Percentiles rank a stretch among this genome's conserved stretches.
These are phyloP conservation scores for Sebastes fasciatus DNA, from an alignment of 2,113 vertebrate species.

Conservation along the genomic window DNA sequence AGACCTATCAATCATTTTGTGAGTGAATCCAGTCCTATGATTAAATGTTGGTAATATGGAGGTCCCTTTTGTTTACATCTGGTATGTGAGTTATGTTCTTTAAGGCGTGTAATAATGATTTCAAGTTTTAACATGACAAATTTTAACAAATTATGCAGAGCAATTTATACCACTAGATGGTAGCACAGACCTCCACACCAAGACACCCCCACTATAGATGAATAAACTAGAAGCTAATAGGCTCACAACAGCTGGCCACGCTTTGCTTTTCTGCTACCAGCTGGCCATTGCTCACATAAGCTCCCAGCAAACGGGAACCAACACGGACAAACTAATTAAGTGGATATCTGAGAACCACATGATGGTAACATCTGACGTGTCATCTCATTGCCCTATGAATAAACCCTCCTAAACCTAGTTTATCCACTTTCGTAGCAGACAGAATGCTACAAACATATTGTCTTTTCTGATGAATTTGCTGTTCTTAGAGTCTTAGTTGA, in stretches of 20 bases:
- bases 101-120: background rate
- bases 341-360: background rate
- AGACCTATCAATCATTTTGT: too few relatives aligned
- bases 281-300: background rate
- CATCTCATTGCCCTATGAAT: background rate
- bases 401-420: background rate
- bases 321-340: background rate
- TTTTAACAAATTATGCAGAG: background rate
- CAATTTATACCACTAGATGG: conserved; percentile 47
- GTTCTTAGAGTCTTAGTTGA: background rate
- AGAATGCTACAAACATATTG: background rate
- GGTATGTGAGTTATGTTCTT: too few relatives aligned
- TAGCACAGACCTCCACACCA: conserved; percentile 16
- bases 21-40: too few relatives aligned
- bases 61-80: too few relatives aligned
- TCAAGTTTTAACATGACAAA: background rate
- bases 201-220: background rate
- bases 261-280: background rate
- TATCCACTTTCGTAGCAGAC: background rate
- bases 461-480: background rate
- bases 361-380: background rate
- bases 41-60: too few relatives aligned
- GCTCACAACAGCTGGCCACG: background rate
- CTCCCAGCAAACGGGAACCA: background rate
- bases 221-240: background rate